Percentiles rank a stretch among this genome's conserved stretches.
These are phyloP conservation scores for Ciconia maguari DNA, from an alignment of 2,113 vertebrate genomes.

Conservation along the genomic window DNA sequence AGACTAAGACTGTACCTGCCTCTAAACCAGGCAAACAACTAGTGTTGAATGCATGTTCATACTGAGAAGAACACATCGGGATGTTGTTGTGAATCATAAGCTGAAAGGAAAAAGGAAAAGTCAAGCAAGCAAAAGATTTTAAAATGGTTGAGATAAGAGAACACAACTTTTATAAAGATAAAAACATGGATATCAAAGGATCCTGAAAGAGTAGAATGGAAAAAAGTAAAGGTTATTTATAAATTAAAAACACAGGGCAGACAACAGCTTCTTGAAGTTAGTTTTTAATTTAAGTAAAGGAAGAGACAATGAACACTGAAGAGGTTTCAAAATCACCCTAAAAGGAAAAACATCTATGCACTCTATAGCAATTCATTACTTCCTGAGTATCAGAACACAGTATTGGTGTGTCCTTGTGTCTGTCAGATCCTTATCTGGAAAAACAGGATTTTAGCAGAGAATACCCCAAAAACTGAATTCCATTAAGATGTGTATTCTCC, in stretches of 20 bases:
- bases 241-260: background rate
- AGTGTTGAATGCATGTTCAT: constrained; percentile 39
- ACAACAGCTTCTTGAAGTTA: background rate
- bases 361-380: background rate
- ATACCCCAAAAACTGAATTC: background rate
- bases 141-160: background rate
- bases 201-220: background rate
- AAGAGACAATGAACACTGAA: background rate
- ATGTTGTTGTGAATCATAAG: constrained; percentile 33
- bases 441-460: background rate
- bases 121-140: background rate
- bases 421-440: background rate
- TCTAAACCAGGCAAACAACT: constrained; percentile 33
- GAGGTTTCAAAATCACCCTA: background rate
- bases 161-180: background rate
- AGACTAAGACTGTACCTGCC: constrained; percentile 34
- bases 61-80: constrained; percentile 20
- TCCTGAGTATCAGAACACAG: background rate
- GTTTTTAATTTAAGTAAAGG: background rate
- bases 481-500: background rate
- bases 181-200: background rate
- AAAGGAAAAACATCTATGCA: background rate
- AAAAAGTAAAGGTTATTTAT: background rate
- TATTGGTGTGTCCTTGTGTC: background rate
- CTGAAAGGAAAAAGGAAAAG: constrained; percentile 41